phyloP scores from a whole-genome alignment of 2,797 vertebrate genomes.

The Cyprinella venusta region DNA sequence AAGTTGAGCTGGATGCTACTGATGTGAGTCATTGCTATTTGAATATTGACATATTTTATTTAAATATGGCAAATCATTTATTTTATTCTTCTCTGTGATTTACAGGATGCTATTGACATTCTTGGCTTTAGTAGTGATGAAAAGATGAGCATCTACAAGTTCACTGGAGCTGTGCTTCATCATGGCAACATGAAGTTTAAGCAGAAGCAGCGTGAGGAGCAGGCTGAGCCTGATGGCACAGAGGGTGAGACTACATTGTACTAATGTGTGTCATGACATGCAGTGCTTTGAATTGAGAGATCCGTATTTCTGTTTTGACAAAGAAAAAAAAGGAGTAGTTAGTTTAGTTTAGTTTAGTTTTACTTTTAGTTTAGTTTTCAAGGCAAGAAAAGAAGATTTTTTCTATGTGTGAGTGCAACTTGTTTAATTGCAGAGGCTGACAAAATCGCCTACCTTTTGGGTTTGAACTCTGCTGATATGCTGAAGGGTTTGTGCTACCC shows the following conservation, averaged over 20 bases:
- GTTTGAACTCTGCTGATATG: slow-evolving; percentile 89
- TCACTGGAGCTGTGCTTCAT: slow-evolving; percentile 54
- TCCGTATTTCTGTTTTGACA: not conserved
- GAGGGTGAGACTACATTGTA: slow-evolving; percentile 68
- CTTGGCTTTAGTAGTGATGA: slow-evolving; percentile 46
- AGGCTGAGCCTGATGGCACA: slow-evolving; percentile 87
- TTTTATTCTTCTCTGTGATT: not conserved
- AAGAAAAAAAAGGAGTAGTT: not conserved
- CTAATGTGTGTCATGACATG: not conserved
- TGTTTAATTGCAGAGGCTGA: slow-evolving; percentile 80
- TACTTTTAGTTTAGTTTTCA: not conserved
- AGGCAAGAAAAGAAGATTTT: not conserved
- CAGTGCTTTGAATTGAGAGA: not conserved
- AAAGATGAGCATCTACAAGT: slow-evolving; percentile 53
- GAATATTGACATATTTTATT: not conserved
- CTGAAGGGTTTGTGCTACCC: slow-evolving; percentile 89
- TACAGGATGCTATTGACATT: slow-evolving; percentile 74
- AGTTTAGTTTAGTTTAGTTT: not conserved
- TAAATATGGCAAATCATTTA: not conserved
- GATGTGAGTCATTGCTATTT: slow-evolving; percentile 78
- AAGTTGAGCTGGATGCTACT: slow-evolving; percentile 87
- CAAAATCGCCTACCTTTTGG: slow-evolving; percentile 86
- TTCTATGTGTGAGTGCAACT: not conserved
- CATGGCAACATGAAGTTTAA: slow-evolving; percentile 68
- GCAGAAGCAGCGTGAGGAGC: slow-evolving; percentile 88